Base-by-base conservation (phyloP, 2,797 vertebrate genomes). In the Leuciscus waleckii region DNA sequence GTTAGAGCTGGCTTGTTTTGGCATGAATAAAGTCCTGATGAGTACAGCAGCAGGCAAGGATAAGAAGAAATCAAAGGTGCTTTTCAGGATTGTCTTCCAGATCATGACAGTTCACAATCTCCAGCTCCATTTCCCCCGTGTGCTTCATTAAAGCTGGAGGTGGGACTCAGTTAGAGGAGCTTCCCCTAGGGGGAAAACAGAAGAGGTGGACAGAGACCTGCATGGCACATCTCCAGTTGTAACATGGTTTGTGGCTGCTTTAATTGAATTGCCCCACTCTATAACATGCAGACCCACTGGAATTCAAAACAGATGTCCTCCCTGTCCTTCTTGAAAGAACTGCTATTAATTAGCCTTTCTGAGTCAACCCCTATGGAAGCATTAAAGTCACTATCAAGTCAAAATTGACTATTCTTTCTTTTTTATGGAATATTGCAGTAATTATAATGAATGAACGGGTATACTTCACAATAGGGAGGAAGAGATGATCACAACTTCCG, bases 241-340 rank as follows among this genome's bases (percentile, higher is more conserved):
- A 91, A 90, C 85, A 69, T 89, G 90, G 87, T 91, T 90, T 87
- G 88, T 85, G 87, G 87, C 85, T 75, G 65, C 46, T 88, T 87
- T 94, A 93, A 93, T 93, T 92, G 88, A 92, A 92, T 91, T 88
- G 90, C 78, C 81, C 85, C 61, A 88, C 83, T 71, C 91, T 86
- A 23, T 92, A 92, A 91, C 85, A 87, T 91, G 86, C 87, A 88
- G 88, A 86, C 90, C 91, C 88, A 68, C 84, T 81, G 88, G 92
- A 92, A 95, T 90, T 92, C 77, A 91, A 93, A 95, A 86, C 94
- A 93, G 93, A 94, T 93, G 93, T 91, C 87, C 82, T 82, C 86
- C 84, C 32, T 74, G 84, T 69, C 80, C 85, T 75, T 69, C 67
- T 78, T 80, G 74, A 87, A 88, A 89, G 89, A 81, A 73, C 86